Base-by-base conservation (phyloP, 1,140 invertebrate species). In the Portunus trituberculatus region DNA sequence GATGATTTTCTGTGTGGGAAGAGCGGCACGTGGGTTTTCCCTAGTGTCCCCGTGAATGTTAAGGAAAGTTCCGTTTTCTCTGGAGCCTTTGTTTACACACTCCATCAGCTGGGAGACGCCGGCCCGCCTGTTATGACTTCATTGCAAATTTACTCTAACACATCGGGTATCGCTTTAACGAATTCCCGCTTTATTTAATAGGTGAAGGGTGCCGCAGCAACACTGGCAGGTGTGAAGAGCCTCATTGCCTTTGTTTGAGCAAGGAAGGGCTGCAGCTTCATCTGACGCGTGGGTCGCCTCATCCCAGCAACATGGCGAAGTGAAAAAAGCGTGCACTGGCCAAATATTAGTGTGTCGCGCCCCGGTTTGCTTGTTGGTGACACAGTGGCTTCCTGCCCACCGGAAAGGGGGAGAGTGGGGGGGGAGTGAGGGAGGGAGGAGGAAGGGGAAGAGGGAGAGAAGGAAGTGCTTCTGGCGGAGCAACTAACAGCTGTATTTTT, bases 121-220 rank as follows among this genome's bases (percentile, higher is more conserved):
- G 67, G 16, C 12, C 12, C 20, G 12, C 67, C 20, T 76, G 6
- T n/a, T n/a, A 76, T n/a, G 67, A 76, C 25, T n/a, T 76, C 67
- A n/a, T n/a, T 76, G 67, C 67, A 76, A 76, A 76, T n/a, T 59
- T 59, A 76, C 67, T n/a, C 25, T 76, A n/a, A n/a, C 67, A n/a
- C 67, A 76, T n/a, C 20, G 25, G 20, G 67, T n/a, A 76, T 59
- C 52, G 52, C 52, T 14, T 59, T 59, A 59, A 12, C 52, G 16
- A 12, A 59, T 59, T 59, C 52, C 16, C 52, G 12, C 52, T 59
- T 59, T 59, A 10, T 59, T 12, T 10, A 20, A 52, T 52, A 76
- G 59, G 59, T 12, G 20, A 76, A 25, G 59, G 59, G 20, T 7
- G n/a, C 12, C 20, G n/a, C 25, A 16, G 67, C 20, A 59, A 59